Evolutionary conservation across 2,797 vertebrate species (phyloP), one percentile per base, ranked within the genome.

Genomic region (Takifugu rubripes): DNA sequence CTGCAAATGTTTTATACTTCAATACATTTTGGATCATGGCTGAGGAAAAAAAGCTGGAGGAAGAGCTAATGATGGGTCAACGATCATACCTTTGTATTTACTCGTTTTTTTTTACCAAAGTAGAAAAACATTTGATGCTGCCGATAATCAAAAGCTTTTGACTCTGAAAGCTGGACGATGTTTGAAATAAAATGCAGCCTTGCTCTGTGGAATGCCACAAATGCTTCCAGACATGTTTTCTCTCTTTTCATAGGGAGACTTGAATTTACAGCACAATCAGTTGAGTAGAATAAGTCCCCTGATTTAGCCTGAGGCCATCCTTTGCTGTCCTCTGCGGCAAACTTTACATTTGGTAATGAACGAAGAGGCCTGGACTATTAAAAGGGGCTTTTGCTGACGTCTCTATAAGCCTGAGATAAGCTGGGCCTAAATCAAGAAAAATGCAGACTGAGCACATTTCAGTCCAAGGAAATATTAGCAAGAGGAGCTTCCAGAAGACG

Each of bases 301-400:
- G 76, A 86, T 86, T 78, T 77, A 65, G 54, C 79, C 65, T 44
- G 53, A 68, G 72, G 71, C 75, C 69, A 68, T 79, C 75, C 68
- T 59, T 70, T 71, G 66, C 66, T 10, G 36, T 77, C 51, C 65
- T 83, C 78, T 80, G 67, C 82, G 64, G 80, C 72, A 78, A 83
- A 83, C 74, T 88, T 88, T 85, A 85, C 79, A 87, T 87, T 86
- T 78, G 69, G 82, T 85, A 87, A 87, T 90, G 85, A 89, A 85
- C 88, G 83, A 86, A 83, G 80, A 87, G 82, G 71, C 66, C 40
- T 68, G 73, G 43, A 48, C 83, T 86, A 84, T 85, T 87, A 85
- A 90, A 83, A 40, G 45, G 40, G 74, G 72, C 29, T 78, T 83
- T 74, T 87, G 87, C 86, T 88, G 84, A 88, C 87, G 80, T 86